Evolutionary conservation across 1,140 invertebrate genomes (phyloP).

Genomic region (Magallana ariakensis): DNA sequence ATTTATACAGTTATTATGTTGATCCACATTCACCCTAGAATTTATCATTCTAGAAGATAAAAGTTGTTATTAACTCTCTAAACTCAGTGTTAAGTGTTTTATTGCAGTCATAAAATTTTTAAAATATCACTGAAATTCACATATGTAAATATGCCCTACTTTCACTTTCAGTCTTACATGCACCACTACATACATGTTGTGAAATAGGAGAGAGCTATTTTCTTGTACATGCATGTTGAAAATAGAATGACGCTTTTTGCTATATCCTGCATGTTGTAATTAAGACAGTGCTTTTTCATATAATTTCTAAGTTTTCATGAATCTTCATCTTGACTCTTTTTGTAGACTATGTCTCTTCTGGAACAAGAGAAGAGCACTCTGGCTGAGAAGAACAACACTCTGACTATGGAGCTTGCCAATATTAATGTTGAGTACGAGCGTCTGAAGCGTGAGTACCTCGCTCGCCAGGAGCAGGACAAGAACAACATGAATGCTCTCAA

Average conservation of each 20-base stretch:
- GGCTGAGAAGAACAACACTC: constrained; percentile 74
- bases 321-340: constrained; percentile 6
- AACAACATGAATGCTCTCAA: constrained; percentile 74
- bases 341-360: constrained; percentile 75
- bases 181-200: background rate
- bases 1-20: background rate
- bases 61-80: background rate
- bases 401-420: constrained; percentile 71
- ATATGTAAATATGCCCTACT: background rate
- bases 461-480: constrained; percentile 76
- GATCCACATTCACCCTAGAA: background rate
- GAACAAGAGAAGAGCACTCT: constrained; percentile 79
- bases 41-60: background rate
- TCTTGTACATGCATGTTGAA: too few relatives aligned
- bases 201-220: too few relatives aligned
- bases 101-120: constrained; percentile 4
- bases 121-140: background rate
- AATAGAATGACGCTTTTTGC: too few relatives aligned
- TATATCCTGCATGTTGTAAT: too few relatives aligned
- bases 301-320: too few relatives aligned
- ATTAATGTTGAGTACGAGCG: constrained; percentile 74
- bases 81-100: background rate
- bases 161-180: background rate
- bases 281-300: too few relatives aligned
- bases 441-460: constrained; percentile 74